Conservation (phyloP, 2,113 vertebrate genomes). For the Seriola quinqueradiata region DNA sequence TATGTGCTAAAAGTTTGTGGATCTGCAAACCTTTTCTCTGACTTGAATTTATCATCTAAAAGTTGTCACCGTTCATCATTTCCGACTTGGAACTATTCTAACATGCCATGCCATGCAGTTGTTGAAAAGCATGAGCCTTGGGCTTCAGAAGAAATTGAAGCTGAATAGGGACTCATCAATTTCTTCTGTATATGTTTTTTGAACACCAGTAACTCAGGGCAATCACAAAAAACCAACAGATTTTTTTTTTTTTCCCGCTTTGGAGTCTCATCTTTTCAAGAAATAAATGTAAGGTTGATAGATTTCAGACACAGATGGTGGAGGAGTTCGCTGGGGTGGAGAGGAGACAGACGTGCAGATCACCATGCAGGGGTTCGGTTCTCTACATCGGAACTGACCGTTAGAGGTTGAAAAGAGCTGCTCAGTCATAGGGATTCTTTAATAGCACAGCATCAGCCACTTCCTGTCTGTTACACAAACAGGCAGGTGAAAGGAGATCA, state of each 20-base stretch:
- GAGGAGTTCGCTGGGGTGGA: not conserved
- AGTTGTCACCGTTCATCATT: constrained; percentile 9
- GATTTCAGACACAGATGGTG: constrained; percentile 12
- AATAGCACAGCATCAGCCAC: constrained; percentile 21
- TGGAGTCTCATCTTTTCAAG: not conserved
- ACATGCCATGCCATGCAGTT: not conserved
- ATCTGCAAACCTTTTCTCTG: constrained; percentile 19
- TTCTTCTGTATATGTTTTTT: not conserved
- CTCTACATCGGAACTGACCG: constrained; percentile 50
- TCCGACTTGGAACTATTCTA: not conserved
- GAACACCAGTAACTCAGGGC: not conserved
- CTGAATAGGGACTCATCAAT: constrained; percentile 5
- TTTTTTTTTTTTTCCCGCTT: constrained; percentile 14
- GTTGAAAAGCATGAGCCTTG: constrained; percentile 20
- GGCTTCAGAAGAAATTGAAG: constrained; percentile 24
- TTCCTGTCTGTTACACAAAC: constrained; percentile 47
- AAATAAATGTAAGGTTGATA: constrained; percentile 9
- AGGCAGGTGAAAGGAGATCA: constrained; percentile 40
- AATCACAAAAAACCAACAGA: not conserved
- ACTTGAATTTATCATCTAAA: constrained; percentile 5
- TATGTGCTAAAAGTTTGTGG: not conserved
- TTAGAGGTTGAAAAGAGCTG: constrained; percentile 24
- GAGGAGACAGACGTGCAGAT: not conserved
- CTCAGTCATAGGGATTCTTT: constrained; percentile 12
- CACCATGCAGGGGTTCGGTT: not conserved